phyloP scores from a whole-genome alignment of 2,797 vertebrate genomes.

The Centropyge bicolor region DNA sequence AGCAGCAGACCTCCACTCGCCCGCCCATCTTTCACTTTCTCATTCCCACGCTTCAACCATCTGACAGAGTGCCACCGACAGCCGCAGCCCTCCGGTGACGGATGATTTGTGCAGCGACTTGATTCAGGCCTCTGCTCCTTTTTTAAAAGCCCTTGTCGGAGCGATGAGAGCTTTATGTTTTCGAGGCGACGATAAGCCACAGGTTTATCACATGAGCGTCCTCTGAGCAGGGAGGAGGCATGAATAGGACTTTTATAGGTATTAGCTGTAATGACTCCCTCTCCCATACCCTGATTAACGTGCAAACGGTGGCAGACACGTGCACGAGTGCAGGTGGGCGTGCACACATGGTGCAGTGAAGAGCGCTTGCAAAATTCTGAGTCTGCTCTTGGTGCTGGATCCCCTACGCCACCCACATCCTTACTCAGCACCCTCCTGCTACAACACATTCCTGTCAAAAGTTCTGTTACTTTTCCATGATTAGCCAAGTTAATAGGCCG shows the following conservation, averaged over 20 bases:
- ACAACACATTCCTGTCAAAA: conserved; percentile 42
- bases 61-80: conserved; percentile 60
- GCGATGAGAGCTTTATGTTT: conserved; percentile 67
- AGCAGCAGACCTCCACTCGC: conserved; percentile 28
- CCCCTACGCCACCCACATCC: neutral
- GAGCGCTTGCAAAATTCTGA: conserved; percentile 6
- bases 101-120: conserved; percentile 70
- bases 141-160: conserved; percentile 64
- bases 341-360: neutral
- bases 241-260: conserved; percentile 48
- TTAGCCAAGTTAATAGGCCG: conserved; percentile 65
- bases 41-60: conserved; percentile 34
- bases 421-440: conserved; percentile 40
- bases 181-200: conserved; percentile 48
- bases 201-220: conserved; percentile 55
- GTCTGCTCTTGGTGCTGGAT: conserved; percentile 29
- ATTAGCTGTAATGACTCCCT: conserved; percentile 54
- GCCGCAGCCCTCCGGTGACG: conserved; percentile 55
- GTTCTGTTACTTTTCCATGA: conserved; percentile 48
- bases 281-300: conserved; percentile 37
- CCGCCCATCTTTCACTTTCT: conserved; percentile 61
- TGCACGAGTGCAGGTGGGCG: neutral
- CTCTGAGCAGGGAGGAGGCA: conserved; percentile 24
- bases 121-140: conserved; percentile 51
- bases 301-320: conserved; percentile 10